A percentile compares a stretch with the other conserved stretches of the same genome.
Conservation (phyloP, 2,113 vertebrate species). For the Neolamprologus kungweensis region DNA sequence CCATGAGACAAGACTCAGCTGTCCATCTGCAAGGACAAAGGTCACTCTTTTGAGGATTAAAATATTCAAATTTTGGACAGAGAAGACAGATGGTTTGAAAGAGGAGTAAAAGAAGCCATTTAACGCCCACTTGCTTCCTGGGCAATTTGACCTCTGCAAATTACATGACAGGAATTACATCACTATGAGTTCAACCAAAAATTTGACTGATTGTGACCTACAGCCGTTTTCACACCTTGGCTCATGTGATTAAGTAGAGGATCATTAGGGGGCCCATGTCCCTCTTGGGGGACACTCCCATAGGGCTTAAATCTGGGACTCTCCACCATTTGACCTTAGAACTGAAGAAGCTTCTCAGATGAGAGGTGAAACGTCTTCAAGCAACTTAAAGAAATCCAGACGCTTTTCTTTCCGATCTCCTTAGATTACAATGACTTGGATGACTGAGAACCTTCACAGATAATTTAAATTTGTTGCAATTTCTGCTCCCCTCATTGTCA, state of each 20-base stretch:
- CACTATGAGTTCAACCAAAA: neutral
- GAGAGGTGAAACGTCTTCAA: neutral
- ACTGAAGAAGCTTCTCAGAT: neutral
- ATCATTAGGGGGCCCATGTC: neutral
- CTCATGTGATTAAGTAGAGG: neutral
- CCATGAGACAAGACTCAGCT: neutral
- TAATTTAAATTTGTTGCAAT: neutral
- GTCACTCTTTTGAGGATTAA: neutral
- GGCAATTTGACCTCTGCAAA: neutral
- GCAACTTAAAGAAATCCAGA: neutral
- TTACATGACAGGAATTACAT: neutral
- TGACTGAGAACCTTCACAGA: neutral
- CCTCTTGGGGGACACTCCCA: neutral
- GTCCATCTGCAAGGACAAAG: neutral
- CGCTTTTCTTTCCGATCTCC: fast-evolving
- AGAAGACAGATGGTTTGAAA: neutral
- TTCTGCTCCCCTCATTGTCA: neutral
- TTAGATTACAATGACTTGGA: neutral
- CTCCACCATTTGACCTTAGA: neutral
- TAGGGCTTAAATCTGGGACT: neutral
- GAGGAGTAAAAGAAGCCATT: neutral
- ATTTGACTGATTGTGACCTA: neutral
- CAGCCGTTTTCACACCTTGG: neutral
- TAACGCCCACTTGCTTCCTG: fast-evolving
- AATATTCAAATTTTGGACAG: neutral